Percentiles rank a stretch among this genome's conserved stretches.
phyloP scores from a whole-genome alignment of 2,113 vertebrate species.

The Tetrao urogallus region DNA sequence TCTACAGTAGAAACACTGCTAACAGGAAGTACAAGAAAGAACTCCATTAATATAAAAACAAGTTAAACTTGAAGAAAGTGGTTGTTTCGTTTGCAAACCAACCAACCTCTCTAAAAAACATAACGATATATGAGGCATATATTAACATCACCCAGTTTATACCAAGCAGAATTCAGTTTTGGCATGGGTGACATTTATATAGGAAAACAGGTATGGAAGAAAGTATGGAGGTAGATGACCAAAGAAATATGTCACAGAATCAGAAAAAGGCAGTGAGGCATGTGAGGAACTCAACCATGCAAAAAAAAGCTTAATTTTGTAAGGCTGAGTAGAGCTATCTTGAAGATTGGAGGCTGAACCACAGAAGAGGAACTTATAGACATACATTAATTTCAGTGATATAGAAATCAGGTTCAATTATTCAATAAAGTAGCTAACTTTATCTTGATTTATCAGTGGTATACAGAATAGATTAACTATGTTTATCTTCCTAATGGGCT shows the following conservation, averaged over 20 bases:
- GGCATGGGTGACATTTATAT: not conserved
- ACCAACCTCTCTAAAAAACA: not conserved
- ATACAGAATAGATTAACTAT: not conserved
- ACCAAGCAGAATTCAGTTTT: not conserved
- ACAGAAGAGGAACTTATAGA: not conserved
- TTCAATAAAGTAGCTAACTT: not conserved
- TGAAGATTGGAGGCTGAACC: not conserved
- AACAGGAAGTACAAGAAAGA: not conserved
- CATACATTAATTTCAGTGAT: not conserved
- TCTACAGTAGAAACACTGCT: not conserved
- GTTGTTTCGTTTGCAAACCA: not conserved
- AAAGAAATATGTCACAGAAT: not conserved
- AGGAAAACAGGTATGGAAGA: not conserved
- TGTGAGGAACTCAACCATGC: not conserved
- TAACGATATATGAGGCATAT: not conserved
- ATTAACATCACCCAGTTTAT: not conserved
- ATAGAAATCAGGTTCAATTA: not conserved
- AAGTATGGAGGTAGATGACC: not conserved
- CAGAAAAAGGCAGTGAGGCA: not conserved
- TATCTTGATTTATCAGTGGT: not conserved
- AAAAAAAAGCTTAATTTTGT: not conserved
- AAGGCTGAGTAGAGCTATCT: not conserved
- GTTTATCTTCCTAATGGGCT: accelerated
- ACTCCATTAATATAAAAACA: not conserved
- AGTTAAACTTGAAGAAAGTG: not conserved